Evolutionary conservation across 2,113 vertebrate species (phyloP), one percentile per base, ranked within the genome.

Genomic region (Oncorhynchus masou): DNA sequence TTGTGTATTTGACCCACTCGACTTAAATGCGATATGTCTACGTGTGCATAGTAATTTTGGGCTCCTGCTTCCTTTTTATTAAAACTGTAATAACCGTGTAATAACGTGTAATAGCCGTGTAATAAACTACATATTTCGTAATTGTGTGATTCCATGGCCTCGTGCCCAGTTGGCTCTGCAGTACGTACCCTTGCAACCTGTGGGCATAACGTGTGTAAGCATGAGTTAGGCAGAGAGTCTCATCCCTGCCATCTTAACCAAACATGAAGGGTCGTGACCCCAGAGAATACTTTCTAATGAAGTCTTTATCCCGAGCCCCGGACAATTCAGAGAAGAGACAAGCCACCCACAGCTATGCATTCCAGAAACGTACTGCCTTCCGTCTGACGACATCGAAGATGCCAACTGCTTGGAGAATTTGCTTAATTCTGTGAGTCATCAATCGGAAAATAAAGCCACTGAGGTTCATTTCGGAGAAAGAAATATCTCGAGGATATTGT

Each of bases 221-320:
- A 3, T 51, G 5, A 54, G 12, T 76, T 39, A 74, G 79, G 51
- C 22, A 48, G 57, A 75, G 68, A 51, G 19, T 64, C 59, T 66
- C 80, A 70, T 79, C 8, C 0, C 66, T 78, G 79, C 45, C 65
- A 16, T 84, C 78, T 67, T 59, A 62, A 70, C 34, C 20, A 82
- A 81, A 87, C 79, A 83, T 74, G 82, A 90, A 78, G 76, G 60
- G 70, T 78, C 68, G 70, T 69, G 73, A 73, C 69, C 76, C 69
- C 20, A 6, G 54, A 45, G 39, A 70, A 80, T 66, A 70, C 27
- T 76, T 54, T 76, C 70, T 71, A 74, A 82, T 69, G 79, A 86
- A 77, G 51, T 83, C 67, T 39, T 83, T 77, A 71, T 25, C 70
- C 19, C 7, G 8, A n/a, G 51, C 68, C 19, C 16, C 12, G 19